These are phyloP conservation scores for Tychaedon coryphoeus DNA, from an alignment of 2,113 vertebrate genomes.

Conservation along the genomic window DNA sequence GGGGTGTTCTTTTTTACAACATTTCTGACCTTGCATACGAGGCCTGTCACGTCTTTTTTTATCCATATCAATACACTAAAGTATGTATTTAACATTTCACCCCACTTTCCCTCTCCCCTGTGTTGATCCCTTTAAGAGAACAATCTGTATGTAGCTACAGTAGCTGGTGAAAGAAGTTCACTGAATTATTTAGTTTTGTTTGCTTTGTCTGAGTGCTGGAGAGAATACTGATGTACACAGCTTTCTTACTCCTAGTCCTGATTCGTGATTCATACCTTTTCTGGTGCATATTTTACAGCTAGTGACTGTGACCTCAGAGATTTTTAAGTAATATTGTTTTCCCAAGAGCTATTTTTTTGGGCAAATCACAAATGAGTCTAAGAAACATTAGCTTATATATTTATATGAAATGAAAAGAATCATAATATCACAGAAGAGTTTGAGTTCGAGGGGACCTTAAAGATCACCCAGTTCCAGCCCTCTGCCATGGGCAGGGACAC, in stretches of 20 bases:
- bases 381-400: neutral
- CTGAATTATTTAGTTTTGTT: conserved; percentile 43
- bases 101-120: neutral
- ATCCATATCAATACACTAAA: neutral
- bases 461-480: neutral
- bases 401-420: neutral
- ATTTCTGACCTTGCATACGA: neutral
- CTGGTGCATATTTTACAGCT: neutral
- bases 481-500: neutral
- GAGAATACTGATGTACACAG: neutral
- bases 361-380: neutral
- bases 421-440: neutral
- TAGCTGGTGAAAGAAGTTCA: neutral
- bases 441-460: neutral
- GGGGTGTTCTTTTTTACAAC: neutral
- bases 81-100: conserved; percentile 22
- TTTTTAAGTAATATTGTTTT: neutral
- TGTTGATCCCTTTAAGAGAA: neutral
- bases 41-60: neutral
- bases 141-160: neutral
- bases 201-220: neutral
- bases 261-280: neutral
- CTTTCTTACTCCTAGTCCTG: neutral
- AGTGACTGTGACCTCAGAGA: neutral
- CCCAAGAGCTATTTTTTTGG: neutral